Percentiles rank a stretch among this genome's conserved stretches.
These are phyloP conservation scores for Brevimyrus niger DNA, from an alignment of 2,113 vertebrate genomes.

Conservation along the genomic window DNA sequence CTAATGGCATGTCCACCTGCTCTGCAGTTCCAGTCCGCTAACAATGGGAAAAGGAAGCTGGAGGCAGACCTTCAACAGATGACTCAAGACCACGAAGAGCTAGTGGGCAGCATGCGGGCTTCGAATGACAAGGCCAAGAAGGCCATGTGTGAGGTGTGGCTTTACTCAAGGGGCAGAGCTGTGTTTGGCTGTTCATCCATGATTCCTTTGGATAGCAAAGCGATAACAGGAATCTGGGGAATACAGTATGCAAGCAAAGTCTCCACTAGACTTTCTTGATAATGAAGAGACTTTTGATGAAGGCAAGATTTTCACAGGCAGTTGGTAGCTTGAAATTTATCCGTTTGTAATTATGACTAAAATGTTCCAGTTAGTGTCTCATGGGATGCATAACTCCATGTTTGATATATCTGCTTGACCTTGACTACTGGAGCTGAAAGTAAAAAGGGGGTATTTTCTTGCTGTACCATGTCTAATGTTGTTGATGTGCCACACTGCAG, in stretches of 20 bases:
- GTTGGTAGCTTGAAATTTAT: not conserved
- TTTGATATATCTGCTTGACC: not conserved
- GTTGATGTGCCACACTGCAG: constrained; percentile 31
- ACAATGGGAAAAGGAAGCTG: constrained; percentile 57
- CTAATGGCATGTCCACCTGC: not conserved
- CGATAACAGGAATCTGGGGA: not conserved
- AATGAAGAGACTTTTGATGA: not conserved
- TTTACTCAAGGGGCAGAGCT: no score
- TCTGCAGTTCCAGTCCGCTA: constrained; percentile 53
- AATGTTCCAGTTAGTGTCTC: not conserved
- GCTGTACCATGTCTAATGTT: not conserved
- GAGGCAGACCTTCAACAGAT: constrained; percentile 65
- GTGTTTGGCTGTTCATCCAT: not conserved
- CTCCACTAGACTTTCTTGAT: not conserved
- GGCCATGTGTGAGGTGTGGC: constrained; percentile 55
- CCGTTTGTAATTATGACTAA: not conserved
- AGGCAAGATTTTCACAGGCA: not conserved
- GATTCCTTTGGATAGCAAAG: not conserved
- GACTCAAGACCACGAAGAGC: constrained; percentile 64
- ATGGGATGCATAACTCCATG: not conserved
- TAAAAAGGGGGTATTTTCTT: not conserved
- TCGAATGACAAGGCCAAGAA: constrained; percentile 60
- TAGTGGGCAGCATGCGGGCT: constrained; percentile 51
- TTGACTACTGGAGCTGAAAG: not conserved
- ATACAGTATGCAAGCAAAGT: not conserved